Evolutionary conservation across 2,888 invertebrate species (phyloP), one percentile per base, ranked within the genome.

Genomic region (Priapulus caudatus): DNA sequence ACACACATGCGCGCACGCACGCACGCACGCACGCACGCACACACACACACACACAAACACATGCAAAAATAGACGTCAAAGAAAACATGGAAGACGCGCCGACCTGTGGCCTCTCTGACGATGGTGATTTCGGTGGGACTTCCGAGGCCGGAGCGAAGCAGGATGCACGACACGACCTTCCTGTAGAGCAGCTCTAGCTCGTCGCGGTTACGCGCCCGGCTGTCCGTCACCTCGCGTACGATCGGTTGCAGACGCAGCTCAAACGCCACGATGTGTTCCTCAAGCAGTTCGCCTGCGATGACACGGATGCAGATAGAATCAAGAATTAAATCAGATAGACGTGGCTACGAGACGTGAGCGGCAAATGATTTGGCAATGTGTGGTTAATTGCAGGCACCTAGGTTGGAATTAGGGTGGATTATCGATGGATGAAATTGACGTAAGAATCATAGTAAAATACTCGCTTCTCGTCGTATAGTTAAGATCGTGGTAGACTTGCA

Each of bases 401-500:
- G n/a, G n/a, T n/a, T n/a, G n/a, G n/a, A n/a, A n/a, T n/a, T n/a
- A n/a, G n/a, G n/a, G n/a, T n/a, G n/a, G n/a, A n/a, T n/a, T n/a
- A n/a, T n/a, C n/a, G n/a, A n/a, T n/a, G n/a, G n/a, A n/a, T n/a
- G n/a, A n/a, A n/a, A n/a, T n/a, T n/a, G n/a, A n/a, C n/a, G n/a
- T n/a, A n/a, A n/a, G n/a, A n/a, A n/a, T n/a, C n/a, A n/a, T n/a
- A n/a, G n/a, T n/a, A n/a, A n/a, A n/a, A n/a, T n/a, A n/a, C n/a
- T n/a, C 10, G 33, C 69, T 59, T 67, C 71, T 62, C 20, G 68
- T 68, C 3, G 71, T 70, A 59, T 72, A 72, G 59, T 72, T 72
- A 70, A 71, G 70, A 53, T 72, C 72, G 61, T 72, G 72, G 56
- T 70, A 72, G 2, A 72, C 71, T 58, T 72, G 72, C 70, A 72